Conservation (phyloP, 2,888 invertebrate species). For the Gisinianus flammeolus region DNA sequence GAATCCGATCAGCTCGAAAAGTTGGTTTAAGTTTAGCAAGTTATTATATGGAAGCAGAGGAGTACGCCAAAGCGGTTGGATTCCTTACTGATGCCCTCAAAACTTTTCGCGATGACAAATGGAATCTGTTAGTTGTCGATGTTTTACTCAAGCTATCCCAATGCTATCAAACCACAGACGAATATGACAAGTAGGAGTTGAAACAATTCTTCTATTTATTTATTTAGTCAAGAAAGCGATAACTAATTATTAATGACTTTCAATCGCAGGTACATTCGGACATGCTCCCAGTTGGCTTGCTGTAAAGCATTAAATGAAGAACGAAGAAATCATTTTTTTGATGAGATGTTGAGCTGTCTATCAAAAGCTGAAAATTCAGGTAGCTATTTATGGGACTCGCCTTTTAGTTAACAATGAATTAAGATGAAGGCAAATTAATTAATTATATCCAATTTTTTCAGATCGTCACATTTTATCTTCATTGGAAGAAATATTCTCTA, state of each 20-base stretch:
- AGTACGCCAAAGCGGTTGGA: constrained; percentile 86
- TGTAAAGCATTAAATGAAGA: constrained; percentile 69
- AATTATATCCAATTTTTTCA: constrained; percentile 17
- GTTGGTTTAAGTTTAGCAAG: constrained; percentile 88
- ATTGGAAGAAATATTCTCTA: constrained; percentile 51
- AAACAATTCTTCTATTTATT: constrained; percentile 10
- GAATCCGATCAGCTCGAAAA: constrained; percentile 72
- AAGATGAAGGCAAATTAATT: too few species aligned
- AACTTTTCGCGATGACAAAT: constrained; percentile 85
- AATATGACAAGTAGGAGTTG: constrained; percentile 72
- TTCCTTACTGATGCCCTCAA: constrained; percentile 86
- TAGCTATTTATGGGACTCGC: constrained; percentile 11
- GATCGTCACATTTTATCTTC: constrained; percentile 49
- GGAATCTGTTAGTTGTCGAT: constrained; percentile 81
- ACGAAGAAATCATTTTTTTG: constrained; percentile 77
- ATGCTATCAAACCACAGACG: constrained; percentile 83
- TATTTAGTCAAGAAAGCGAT: neutral
- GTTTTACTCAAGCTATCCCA: constrained; percentile 82
- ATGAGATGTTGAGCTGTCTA: constrained; percentile 77
- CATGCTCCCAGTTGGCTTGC: constrained; percentile 80
- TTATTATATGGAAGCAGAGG: constrained; percentile 85
- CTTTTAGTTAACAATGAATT: too few species aligned
- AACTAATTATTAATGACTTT: too few species aligned
- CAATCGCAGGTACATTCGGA: constrained; percentile 71
- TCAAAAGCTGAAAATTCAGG: constrained; percentile 61